These are phyloP conservation scores for Scelioninae gen. 1 DNA, from an alignment of 2,888 invertebrate species.

Conservation along the genomic window DNA sequence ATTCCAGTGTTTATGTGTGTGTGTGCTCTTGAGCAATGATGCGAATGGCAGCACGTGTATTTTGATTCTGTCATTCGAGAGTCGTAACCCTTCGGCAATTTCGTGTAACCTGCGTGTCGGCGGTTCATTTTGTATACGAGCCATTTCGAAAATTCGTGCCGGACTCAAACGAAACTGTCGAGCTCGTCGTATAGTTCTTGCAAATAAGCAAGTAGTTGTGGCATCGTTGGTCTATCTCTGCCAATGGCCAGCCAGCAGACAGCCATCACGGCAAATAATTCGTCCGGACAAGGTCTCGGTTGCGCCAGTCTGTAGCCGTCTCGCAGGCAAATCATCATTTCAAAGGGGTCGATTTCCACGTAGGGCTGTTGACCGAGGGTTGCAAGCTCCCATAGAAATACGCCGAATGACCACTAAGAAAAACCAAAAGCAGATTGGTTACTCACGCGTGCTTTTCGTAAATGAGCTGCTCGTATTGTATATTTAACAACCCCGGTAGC, in stretches of 20 bases:
- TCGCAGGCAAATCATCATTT: no score
- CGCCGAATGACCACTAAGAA: no score
- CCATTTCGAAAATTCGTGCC: constrained; percentile 34
- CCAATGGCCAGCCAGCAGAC: constrained; percentile 90
- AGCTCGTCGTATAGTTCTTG: constrained; percentile 90
- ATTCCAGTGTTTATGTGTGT: constrained; percentile 18
- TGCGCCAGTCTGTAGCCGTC: constrained; percentile 96
- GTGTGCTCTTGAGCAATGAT: constrained; percentile 45
- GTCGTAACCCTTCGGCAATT: constrained; percentile 2
- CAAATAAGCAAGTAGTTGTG: constrained; percentile 89
- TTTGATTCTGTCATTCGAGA: constrained; percentile 37
- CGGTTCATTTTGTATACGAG: constrained; percentile 24
- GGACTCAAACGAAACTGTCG: constrained; percentile 87
- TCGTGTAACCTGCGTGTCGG: constrained; percentile 1
- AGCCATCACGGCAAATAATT: constrained; percentile 92
- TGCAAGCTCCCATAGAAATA: no score
- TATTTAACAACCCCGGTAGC: no score
- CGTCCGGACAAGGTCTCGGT: constrained; percentile 97
- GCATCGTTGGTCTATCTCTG: constrained; percentile 88
- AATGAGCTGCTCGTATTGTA: no score
- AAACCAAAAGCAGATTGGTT: no score
- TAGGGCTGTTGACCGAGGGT: no score
- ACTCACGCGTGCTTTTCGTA: no score
- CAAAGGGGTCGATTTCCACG: no score
- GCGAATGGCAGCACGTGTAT: constrained; percentile 17